Conservation (phyloP, 2,888 invertebrate genomes). For the Dasypolia templi region DNA sequence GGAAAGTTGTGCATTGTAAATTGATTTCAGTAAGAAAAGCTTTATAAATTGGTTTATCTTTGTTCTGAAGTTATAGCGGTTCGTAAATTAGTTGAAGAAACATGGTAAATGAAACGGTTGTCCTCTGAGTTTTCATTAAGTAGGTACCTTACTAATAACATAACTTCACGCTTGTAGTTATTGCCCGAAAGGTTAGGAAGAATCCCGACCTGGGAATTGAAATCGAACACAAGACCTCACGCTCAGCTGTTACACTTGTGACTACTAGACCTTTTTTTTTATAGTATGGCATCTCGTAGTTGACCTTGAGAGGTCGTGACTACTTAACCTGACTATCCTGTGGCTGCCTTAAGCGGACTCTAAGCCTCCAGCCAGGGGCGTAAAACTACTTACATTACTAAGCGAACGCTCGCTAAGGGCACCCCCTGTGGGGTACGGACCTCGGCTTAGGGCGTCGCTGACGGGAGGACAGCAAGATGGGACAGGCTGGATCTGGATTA, state of each 20-base stretch:
- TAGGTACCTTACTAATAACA: neutral
- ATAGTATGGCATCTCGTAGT: too few relatives aligned
- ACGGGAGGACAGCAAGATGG: too few relatives aligned
- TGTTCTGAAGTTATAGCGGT: neutral
- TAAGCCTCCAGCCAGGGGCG: too few relatives aligned
- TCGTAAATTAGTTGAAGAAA: neutral
- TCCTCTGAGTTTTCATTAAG: neutral
- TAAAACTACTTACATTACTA: too few relatives aligned
- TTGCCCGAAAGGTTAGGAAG: neutral
- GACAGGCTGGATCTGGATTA: too few relatives aligned
- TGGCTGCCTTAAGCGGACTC: too few relatives aligned
- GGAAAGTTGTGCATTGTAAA: conserved; percentile 45
- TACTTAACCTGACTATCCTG: too few relatives aligned
- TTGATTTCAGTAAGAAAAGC: conserved; percentile 24
- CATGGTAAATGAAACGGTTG: neutral
- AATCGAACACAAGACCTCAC: neutral
- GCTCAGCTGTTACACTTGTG: neutral
- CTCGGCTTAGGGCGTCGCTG: too few relatives aligned
- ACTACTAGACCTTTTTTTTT: neutral
- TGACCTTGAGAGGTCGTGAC: too few relatives aligned
- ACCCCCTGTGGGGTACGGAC: too few relatives aligned
- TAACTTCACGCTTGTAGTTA: neutral
- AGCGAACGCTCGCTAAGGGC: too few relatives aligned
- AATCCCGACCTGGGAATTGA: neutral
- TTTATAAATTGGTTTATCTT: conserved; percentile 18